Percentiles rank a stretch among this genome's conserved stretches.
These are phyloP conservation scores for Pinna nobilis DNA, from an alignment of 1,140 invertebrate species.

Conservation along the genomic window DNA sequence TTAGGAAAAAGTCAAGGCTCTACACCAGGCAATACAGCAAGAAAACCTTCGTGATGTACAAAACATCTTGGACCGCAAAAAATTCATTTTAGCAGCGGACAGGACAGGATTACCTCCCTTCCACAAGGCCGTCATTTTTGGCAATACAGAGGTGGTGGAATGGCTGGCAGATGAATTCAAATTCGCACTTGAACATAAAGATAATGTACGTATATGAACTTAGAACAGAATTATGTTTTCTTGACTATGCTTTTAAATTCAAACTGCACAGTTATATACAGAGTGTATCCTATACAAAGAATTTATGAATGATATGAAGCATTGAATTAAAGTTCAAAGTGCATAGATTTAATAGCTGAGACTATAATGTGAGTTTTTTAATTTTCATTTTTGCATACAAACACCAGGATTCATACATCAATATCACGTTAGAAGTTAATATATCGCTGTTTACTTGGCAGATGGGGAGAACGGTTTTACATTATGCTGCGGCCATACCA, in stretches of 20 bases:
- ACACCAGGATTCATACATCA: neutral
- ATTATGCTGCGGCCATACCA: constrained; percentile 53
- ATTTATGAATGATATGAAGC: too few species aligned
- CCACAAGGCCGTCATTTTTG: constrained; percentile 53
- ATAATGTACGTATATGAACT: constrained; percentile 50
- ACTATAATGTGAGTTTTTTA: neutral
- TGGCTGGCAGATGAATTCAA: constrained; percentile 31
- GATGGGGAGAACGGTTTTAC: constrained; percentile 59
- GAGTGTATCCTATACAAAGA: too few species aligned
- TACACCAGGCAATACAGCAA: constrained; percentile 50
- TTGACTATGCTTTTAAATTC: too few species aligned
- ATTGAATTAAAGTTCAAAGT: neutral
- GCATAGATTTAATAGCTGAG: neutral
- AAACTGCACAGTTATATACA: too few species aligned
- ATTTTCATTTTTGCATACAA: neutral
- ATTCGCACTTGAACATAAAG: constrained; percentile 38
- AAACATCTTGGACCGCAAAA: constrained; percentile 45
- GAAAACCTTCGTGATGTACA: constrained; percentile 40
- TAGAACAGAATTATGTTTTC: too few species aligned
- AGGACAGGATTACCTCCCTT: constrained; percentile 53
- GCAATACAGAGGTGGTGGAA: constrained; percentile 17
- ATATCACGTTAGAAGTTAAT: neutral
- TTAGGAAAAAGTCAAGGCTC: constrained; percentile 44
- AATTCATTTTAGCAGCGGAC: constrained; percentile 44
- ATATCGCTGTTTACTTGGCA: constrained; percentile 15